Conservation (phyloP, 2,113 vertebrate species). For the Promerops cafer region DNA sequence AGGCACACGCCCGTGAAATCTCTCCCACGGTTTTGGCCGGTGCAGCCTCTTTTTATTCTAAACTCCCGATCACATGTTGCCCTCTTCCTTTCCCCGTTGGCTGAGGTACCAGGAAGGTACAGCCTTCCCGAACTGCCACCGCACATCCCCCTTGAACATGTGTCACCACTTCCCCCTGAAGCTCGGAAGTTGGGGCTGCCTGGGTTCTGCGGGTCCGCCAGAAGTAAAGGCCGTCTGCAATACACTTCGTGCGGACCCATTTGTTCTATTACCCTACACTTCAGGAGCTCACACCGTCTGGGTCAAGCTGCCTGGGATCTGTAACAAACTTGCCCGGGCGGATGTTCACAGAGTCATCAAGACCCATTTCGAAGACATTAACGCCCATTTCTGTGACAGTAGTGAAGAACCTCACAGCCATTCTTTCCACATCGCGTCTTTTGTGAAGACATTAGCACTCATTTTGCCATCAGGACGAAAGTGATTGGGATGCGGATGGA, state of each 20-base stretch:
- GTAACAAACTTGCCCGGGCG: not conserved
- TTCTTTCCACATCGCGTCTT: not conserved
- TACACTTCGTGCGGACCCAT: too few species aligned
- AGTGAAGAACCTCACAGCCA: not conserved
- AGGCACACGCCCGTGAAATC: rapidly evolving
- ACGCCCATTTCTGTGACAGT: not conserved
- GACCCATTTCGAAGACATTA: not conserved
- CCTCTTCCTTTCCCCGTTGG: not conserved
- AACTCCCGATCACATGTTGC: rapidly evolving
- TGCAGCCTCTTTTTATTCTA: not conserved
- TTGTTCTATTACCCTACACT: too few species aligned
- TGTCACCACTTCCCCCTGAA: too few species aligned
- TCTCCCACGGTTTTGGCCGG: not conserved
- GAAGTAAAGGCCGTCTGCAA: too few species aligned
- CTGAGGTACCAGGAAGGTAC: not conserved
- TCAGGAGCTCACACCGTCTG: not conserved
- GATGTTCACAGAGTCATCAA: not conserved
- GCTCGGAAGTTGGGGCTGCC: not conserved
- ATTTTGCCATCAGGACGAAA: not conserved
- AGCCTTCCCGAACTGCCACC: rapidly evolving
- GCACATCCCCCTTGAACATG: not conserved
- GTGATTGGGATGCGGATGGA: too few species aligned
- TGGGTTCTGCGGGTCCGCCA: not conserved
- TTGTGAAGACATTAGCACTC: too few species aligned
- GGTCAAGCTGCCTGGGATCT: too few species aligned